phyloP scores from a whole-genome alignment of 64 coral and sea anemone species.

The Montipora capricornis region DNA sequence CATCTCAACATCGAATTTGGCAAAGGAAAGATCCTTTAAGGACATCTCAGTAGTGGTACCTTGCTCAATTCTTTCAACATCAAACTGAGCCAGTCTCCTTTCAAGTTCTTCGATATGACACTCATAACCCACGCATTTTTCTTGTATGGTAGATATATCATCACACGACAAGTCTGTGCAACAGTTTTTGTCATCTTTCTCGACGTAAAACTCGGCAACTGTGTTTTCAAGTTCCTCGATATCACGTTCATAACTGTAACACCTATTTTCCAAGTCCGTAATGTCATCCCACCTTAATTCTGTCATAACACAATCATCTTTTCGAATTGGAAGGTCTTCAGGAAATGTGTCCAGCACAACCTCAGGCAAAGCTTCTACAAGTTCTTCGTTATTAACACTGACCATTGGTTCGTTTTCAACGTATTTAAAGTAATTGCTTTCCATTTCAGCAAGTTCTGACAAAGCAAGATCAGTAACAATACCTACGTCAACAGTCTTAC shows the following conservation, averaged over 20 bases:
- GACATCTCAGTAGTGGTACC: background rate
- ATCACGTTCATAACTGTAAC: slow-evolving; percentile 12
- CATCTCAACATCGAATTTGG: slow-evolving; percentile 17
- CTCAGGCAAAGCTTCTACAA: slow-evolving; percentile 31
- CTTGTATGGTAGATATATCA: slow-evolving; percentile 27
- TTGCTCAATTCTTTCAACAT: background rate
- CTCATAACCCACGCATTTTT: background rate
- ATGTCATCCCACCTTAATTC: slow-evolving; percentile 68
- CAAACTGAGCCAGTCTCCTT: slow-evolving; percentile 33
- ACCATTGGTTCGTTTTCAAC: slow-evolving; percentile 18
- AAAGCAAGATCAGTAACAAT: slow-evolving; percentile 58
- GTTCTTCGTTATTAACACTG: background rate
- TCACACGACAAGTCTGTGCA: slow-evolving; percentile 25
- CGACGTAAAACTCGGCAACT: background rate
- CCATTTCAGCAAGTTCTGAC: slow-evolving; percentile 59
- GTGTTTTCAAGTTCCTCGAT: slow-evolving; percentile 46
- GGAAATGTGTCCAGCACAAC: slow-evolving; percentile 49
- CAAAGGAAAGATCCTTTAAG: slow-evolving; percentile 1
- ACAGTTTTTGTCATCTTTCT: slow-evolving; percentile 29
- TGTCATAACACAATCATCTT: slow-evolving; percentile 56
- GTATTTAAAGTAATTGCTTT: slow-evolving; percentile 48
- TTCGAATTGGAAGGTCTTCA: background rate
- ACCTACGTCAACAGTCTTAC: slow-evolving; percentile 8
- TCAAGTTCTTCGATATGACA: slow-evolving; percentile 15
- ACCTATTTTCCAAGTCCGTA: slow-evolving; percentile 19